Evolutionary conservation across 35 echinoderm and acorn worm species (phyloP).

Genomic region (Diadema setosum): DNA sequence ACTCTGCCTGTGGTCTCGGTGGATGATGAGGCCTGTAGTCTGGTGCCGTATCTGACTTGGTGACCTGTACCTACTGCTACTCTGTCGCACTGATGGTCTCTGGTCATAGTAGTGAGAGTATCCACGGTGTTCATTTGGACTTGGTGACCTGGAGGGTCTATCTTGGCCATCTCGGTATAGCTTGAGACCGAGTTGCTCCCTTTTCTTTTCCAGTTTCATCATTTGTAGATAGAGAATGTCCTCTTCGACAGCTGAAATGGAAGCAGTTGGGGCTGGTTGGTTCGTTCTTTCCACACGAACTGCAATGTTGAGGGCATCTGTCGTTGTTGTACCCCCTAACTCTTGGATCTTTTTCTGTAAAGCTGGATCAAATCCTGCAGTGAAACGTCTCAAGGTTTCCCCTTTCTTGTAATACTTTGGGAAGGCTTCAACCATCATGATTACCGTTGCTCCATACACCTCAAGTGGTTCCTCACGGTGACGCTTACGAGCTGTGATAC

Average conservation of each 20-base stretch:
- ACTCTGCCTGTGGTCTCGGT: neutral
- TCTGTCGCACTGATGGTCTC: neutral
- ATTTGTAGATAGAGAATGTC: neutral
- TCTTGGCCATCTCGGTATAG: neutral
- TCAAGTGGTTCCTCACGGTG: neutral
- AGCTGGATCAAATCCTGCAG: neutral
- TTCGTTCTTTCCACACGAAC: neutral
- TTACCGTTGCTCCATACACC: neutral
- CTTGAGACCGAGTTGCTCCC: neutral
- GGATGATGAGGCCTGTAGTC: too few relatives aligned
- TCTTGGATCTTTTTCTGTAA: neutral
- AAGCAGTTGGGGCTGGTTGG: neutral
- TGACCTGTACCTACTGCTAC: neutral
- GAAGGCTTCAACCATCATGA: neutral
- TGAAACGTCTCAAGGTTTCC: conserved; percentile 23
- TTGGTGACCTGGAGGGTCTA: neutral
- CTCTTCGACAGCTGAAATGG: neutral
- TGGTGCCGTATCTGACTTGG: too few relatives aligned
- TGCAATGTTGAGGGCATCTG: neutral
- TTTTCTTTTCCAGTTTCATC: neutral
- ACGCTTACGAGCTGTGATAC: neutral
- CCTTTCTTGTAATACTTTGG: conserved; percentile 1
- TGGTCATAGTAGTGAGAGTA: neutral
- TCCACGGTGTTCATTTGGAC: neutral
- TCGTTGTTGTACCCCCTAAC: neutral